These are phyloP conservation scores for Megathymus violae DNA, from an alignment of 1,140 invertebrate genomes.

Conservation along the genomic window DNA sequence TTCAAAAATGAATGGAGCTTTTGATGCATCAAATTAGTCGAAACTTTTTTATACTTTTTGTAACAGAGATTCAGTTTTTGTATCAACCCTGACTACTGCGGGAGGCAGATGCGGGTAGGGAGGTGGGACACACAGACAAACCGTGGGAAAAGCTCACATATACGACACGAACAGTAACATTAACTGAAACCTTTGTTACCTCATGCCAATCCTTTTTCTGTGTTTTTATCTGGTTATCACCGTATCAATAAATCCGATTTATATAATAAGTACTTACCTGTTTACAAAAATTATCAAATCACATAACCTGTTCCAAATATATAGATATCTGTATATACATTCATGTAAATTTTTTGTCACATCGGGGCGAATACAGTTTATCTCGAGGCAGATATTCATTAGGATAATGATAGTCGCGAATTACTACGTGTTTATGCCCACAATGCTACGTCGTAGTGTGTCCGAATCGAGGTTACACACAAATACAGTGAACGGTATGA, in stretches of 20 bases:
- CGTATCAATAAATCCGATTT: neutral
- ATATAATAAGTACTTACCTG: neutral
- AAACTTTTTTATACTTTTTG: constrained; percentile 14
- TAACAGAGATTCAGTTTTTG: constrained; percentile 26
- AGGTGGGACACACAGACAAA: constrained; percentile 56
- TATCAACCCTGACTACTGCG: constrained; percentile 66
- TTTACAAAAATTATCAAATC: neutral
- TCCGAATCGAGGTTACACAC: constrained; percentile 80
- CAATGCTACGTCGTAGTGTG: constrained; percentile 71
- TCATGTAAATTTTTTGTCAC: constrained; percentile 49
- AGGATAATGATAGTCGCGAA: constrained; percentile 80
- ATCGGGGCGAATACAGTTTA: constrained; percentile 43
- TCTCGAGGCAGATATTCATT: constrained; percentile 66
- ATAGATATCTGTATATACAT: constrained; percentile 3
- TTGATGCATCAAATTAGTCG: constrained; percentile 14
- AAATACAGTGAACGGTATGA: constrained; percentile 55
- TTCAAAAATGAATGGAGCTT: constrained; percentile 8
- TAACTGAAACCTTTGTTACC: constrained; percentile 52
- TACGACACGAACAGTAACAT: constrained; percentile 50
- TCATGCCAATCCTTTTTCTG: constrained; percentile 58
- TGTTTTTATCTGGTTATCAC: constrained; percentile 27
- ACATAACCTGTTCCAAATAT: constrained; percentile 10
- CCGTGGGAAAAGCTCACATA: constrained; percentile 74
- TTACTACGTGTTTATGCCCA: constrained; percentile 77
- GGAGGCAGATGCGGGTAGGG: constrained; percentile 54